Conservation (phyloP, 2,113 vertebrate genomes). For the Tringa solitaria region DNA sequence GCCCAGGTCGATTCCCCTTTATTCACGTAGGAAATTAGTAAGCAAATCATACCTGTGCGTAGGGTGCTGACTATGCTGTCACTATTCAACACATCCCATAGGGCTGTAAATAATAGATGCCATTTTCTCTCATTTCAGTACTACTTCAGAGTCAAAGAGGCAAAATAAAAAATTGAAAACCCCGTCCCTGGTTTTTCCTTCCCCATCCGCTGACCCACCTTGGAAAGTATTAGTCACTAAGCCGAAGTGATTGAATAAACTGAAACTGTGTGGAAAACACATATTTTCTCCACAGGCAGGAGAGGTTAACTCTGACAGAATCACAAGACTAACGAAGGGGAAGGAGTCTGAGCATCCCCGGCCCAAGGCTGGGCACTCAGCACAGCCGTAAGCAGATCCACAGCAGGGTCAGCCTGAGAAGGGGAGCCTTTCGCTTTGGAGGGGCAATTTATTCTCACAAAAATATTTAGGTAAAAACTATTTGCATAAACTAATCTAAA, state of each 20-base stretch:
- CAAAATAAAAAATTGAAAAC: not conserved
- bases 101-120: not conserved
- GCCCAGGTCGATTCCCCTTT: fast-evolving
- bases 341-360: not conserved
- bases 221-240: not conserved
- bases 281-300: fast-evolving
- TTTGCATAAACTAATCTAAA: not conserved
- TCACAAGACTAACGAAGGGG: fast-evolving
- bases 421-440: not conserved
- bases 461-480: not conserved
- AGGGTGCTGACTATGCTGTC: not conserved
- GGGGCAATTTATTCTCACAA: not conserved
- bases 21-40: fast-evolving
- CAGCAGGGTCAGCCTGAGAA: fast-evolving
- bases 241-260: not conserved
- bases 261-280: fast-evolving
- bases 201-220: not conserved
- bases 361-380: not conserved
- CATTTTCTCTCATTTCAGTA: not conserved
- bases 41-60: fast-evolving
- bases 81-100: fast-evolving
- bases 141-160: not conserved
- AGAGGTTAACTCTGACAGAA: not conserved
- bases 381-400: fast-evolving
- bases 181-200: not conserved